Evolutionary conservation across 1,140 invertebrate species (phyloP), one percentile per base, ranked within the genome.

Genomic region (Conus betulinus): DNA sequence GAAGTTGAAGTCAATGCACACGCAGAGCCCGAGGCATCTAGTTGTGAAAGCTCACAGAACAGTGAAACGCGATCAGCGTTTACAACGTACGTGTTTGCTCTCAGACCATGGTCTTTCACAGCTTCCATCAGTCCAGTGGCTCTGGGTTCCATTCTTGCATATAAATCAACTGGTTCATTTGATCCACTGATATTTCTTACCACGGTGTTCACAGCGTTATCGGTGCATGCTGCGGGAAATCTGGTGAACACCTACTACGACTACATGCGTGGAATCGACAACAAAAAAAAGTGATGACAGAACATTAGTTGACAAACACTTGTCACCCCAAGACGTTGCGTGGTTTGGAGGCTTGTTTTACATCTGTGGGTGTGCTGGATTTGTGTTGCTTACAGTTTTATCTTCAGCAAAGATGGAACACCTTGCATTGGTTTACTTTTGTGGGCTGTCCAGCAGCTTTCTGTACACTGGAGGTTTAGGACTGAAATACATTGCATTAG

Each of bases 171-270:
- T 27, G 96, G 96, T 74, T 96, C 97, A 81, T 98, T 99, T 93
- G 98, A 97, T 93, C 96, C 97, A 94, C 93, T 97, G 74, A 97
- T 97, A 6, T 96, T 98, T 87, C 91, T 98, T 13, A 95, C 98
- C 0, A 98, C 98, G 1, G 95, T 98, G 51, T 96, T 98, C 79
- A 98, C 98, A 3, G 97, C 98, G 11, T 96, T 99, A 84, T 98
- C 97, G 23, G 98, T 99, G 5, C 98, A 99, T 94, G 98, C 98
- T 83, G 98, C 98, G 87, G 98, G 98, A 67, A 99, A 99, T 95
- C 97, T 99, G n/a, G 98, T 99, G 1, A 99, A 99, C 94, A 99
- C 98, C 0, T 99, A 99, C 94, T 99, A 97, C 94, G 98, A 99
- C 95, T 99, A 98, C 94, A 96, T 98, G 11, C 98, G 98, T 96